Base-by-base conservation (phyloP, 2,113 vertebrate species). In the Podiceps cristatus region DNA sequence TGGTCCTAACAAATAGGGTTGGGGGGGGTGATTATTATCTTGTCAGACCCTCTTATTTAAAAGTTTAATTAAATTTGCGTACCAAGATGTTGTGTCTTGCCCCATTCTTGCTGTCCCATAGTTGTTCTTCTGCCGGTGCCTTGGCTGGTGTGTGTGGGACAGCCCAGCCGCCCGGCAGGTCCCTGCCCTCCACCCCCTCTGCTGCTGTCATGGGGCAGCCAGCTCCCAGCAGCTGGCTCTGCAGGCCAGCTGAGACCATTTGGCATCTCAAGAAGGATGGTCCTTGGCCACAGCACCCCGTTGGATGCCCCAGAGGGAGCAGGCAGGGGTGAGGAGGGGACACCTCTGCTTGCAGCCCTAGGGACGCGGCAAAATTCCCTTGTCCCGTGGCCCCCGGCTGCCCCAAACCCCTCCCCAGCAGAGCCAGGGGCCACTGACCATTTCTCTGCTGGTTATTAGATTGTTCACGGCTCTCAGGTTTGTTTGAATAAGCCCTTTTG, bases 401-500 rank as follows among this genome's bases (percentile, higher is more conserved):
- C 71, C 95, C 86, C 1, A 6, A 53, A 66, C 79, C 59, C 75
- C 59, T 90, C 74, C 25, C 33, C 5, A 14, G 82, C 11, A 11
- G 79, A 78, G 31, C 95, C 33, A 37, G 80, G 85, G 90, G 92
- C 79, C 9, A 17, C 90, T 80, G 97, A 97, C 98, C 96, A 96
- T 96, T 96, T 97, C 94, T 97, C 90, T 92, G 92, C 96, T 97
- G 97, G 98, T 99, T 98, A 98, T 98, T 98, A 97, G 98, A 98
- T 98, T 98, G 98, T 98, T 98, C 98, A 98, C 96, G 98, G 99
- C 98, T 98, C 98, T 98, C 98, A 98, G 98, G 96, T 98, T 91
- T 95, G 98, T 97, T 96, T 99, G 99, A 99, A 99, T 98, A 93
- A 98, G 77, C 10, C 42, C 98, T 97, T 98, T 99, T 99, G 99